A percentile compares a stretch with the other conserved stretches of the same genome.
phyloP scores from a whole-genome alignment of 2,888 invertebrate genomes.

The Xanthia icteritia region DNA sequence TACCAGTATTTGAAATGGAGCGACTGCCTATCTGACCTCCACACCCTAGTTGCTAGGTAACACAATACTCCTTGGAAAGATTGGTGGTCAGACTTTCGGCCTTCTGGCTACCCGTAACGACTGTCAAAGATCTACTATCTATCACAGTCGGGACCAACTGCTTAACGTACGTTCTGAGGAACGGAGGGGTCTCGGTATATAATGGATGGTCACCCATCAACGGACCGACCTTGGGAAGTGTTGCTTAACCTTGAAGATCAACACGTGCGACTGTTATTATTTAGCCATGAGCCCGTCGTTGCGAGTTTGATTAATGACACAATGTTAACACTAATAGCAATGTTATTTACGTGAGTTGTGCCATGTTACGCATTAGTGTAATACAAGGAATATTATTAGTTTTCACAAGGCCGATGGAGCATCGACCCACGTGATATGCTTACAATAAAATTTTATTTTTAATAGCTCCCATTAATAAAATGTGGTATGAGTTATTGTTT shows the following conservation, averaged over 20 bases:
- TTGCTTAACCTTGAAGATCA: not conserved
- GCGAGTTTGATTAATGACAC: not conserved
- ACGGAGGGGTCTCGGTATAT: not conserved
- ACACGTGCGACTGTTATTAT: no score
- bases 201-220: not conserved
- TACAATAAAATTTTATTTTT: conserved; percentile 15
- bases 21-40: not conserved
- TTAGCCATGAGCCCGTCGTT: not conserved
- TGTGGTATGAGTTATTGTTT: not conserved
- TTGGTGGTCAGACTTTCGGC: not conserved
- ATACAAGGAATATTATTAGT: conserved; percentile 27
- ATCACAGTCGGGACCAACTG: not conserved
- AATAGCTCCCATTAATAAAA: conserved; percentile 26
- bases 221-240: not conserved
- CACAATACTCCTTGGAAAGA: no score
- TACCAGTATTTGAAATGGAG: not conserved
- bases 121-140: not conserved
- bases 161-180: not conserved
- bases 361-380: conserved; percentile 50
- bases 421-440: conserved; percentile 19
- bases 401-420: conserved; percentile 14
- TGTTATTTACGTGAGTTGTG: conserved; percentile 11
- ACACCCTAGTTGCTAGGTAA: not conserved
- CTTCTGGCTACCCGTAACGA: not conserved
- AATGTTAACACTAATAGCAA: not conserved